These are phyloP conservation scores for Ctena decussata DNA, from an alignment of 2,888 invertebrate species.

Conservation along the genomic window DNA sequence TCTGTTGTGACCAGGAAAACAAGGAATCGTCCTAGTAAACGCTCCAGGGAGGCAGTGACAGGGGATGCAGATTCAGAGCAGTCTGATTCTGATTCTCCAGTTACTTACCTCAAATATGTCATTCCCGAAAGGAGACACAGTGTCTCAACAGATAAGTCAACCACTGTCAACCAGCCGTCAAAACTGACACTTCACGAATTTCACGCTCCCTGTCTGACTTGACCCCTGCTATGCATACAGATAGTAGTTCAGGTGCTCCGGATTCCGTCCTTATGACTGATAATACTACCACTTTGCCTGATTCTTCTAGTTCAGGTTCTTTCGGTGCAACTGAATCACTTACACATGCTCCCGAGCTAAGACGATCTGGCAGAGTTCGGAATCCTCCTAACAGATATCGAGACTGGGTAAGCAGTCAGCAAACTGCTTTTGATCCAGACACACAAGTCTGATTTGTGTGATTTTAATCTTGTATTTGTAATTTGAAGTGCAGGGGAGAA, in stretches of 20 bases:
- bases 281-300: not conserved
- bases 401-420: not conserved
- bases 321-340: not conserved
- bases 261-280: not conserved
- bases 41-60: not conserved
- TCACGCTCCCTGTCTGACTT: not conserved
- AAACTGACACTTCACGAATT: not conserved
- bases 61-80: not conserved
- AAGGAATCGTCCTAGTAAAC: not conserved
- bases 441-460: not conserved
- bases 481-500: constrained; percentile 13
- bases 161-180: not conserved
- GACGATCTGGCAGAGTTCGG: not conserved
- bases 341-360: not conserved
- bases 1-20: no score
- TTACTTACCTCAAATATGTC: no score
- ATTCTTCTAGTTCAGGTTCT: not conserved
- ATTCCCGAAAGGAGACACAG: not conserved
- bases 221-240: not conserved
- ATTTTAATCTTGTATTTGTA: not conserved
- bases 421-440: not conserved
- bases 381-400: not conserved
- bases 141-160: not conserved
- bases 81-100: not conserved
- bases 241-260: not conserved